These are phyloP conservation scores for Scaptomyza flava DNA, from an alignment of 2,888 invertebrate species.

Conservation along the genomic window DNA sequence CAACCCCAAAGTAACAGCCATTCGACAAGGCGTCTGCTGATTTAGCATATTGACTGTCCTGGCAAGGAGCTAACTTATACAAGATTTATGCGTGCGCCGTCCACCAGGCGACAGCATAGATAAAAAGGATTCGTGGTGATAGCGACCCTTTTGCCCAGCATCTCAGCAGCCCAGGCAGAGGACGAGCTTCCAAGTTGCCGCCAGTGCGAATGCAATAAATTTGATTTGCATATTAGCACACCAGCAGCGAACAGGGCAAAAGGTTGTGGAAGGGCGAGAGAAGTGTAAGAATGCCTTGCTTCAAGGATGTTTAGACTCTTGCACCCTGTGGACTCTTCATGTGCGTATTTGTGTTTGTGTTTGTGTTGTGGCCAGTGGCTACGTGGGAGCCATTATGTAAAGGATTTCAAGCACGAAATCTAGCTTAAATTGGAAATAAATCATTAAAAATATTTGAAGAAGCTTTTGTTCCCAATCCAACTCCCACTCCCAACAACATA, in stretches of 20 bases:
- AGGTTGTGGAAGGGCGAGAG: not conserved
- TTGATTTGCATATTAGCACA: constrained; percentile 81
- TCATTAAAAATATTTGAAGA: constrained; percentile 79
- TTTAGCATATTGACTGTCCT: constrained; percentile 79
- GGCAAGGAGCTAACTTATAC: constrained; percentile 79
- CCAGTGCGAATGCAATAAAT: constrained; percentile 71
- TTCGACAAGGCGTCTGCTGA: constrained; percentile 62
- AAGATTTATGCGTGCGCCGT: constrained; percentile 78
- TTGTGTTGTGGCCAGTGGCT: constrained; percentile 34
- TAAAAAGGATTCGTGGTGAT: constrained; percentile 71
- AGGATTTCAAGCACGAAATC: constrained; percentile 72
- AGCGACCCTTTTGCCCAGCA: constrained; percentile 32
- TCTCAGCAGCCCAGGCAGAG: not conserved
- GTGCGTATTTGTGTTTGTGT: constrained; percentile 1
- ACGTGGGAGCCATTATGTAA: constrained; percentile 56
- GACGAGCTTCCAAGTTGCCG: constrained; percentile 7
- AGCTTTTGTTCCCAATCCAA: not conserved
- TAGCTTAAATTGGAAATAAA: constrained; percentile 81
- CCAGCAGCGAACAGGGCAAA: constrained; percentile 31
- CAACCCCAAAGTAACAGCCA: constrained; percentile 4
- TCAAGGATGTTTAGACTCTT: constrained; percentile 19
- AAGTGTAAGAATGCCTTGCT: constrained; percentile 1
- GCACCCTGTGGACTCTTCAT: constrained; percentile 1
- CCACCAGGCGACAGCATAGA: constrained; percentile 71
- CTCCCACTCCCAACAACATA: not conserved